Conservation (phyloP, 2,113 vertebrate species). For the Microcebus murinus region DNA sequence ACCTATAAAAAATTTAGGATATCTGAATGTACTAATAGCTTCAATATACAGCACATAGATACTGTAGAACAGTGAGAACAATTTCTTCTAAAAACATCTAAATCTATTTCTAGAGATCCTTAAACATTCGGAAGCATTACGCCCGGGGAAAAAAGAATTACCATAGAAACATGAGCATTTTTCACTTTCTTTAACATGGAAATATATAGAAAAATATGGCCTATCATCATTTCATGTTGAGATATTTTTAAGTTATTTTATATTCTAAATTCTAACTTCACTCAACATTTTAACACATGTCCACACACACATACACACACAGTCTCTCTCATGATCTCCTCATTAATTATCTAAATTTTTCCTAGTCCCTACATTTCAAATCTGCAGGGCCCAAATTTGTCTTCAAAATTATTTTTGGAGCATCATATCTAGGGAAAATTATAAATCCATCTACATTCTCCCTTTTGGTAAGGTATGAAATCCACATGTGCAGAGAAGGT, state of each 20-base stretch:
- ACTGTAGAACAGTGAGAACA: neutral
- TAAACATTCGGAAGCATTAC: slow-evolving; percentile 11
- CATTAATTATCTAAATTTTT: neutral
- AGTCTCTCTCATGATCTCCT: neutral
- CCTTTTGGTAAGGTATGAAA: neutral
- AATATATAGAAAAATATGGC: neutral
- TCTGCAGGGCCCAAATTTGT: neutral
- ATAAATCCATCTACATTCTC: neutral
- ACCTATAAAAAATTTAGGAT: neutral
- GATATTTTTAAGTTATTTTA: neutral
- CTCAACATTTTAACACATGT: neutral
- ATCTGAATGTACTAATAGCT: neutral
- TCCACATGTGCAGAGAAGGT: neutral
- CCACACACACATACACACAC: neutral
- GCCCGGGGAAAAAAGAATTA: neutral
- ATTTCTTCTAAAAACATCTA: neutral
- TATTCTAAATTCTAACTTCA: neutral
- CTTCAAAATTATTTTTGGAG: neutral
- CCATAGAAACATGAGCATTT: neutral
- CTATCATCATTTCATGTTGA: neutral
- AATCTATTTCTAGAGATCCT: neutral
- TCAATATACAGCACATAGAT: neutral
- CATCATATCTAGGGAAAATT: neutral
- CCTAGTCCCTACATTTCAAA: neutral
- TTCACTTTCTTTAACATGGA: neutral